These are phyloP conservation scores for Barnardius zonarius DNA, from an alignment of 2,113 vertebrate genomes.

Conservation along the genomic window DNA sequence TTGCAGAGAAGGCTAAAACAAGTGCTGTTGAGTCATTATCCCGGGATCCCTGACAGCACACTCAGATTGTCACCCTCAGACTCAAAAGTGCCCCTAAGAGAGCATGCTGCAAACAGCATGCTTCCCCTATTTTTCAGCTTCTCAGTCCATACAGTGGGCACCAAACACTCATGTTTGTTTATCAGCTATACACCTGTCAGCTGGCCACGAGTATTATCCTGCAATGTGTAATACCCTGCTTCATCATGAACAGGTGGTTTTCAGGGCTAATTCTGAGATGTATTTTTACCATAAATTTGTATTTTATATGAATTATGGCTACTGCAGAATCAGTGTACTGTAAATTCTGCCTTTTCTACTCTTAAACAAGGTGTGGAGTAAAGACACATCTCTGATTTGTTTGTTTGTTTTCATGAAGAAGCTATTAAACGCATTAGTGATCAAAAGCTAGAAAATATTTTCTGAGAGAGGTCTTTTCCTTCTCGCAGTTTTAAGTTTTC, in stretches of 20 bases:
- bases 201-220: fast-evolving
- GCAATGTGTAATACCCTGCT: not conserved
- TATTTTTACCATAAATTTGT: not conserved
- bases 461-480: not conserved
- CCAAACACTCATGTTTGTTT: not conserved
- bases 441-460: not conserved
- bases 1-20: not conserved
- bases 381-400: not conserved
- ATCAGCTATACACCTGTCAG: not conserved
- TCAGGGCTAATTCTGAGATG: not conserved
- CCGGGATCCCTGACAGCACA: fast-evolving
- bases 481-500: not conserved
- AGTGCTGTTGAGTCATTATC: not conserved
- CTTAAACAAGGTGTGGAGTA: not conserved
- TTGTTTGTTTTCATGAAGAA: not conserved
- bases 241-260: not conserved
- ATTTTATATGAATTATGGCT: not conserved
- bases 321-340: not conserved
- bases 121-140: not conserved
- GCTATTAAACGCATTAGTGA: not conserved
- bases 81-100: not conserved
- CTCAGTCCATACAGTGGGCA: not conserved
- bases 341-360: not conserved
- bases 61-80: not conserved
- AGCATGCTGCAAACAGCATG: not conserved